Conservation (phyloP, 2,888 invertebrate genomes). For the Dione juno region DNA sequence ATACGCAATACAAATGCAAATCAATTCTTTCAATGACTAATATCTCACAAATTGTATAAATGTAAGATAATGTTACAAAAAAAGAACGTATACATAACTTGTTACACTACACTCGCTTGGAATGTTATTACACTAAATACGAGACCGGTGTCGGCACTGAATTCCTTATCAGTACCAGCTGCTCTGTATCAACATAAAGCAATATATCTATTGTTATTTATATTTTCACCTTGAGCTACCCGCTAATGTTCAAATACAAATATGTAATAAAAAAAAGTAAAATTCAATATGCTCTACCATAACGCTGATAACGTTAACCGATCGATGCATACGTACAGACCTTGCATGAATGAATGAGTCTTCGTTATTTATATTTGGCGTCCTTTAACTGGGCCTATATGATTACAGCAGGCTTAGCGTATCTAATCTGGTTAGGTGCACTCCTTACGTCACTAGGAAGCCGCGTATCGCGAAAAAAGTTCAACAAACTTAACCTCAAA, state of each 20-base stretch:
- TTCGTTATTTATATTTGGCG: constrained; percentile 55
- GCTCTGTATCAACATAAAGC: constrained; percentile 32
- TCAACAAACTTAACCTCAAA: constrained; percentile 72
- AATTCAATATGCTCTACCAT: not conserved
- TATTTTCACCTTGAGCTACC: constrained; percentile 39
- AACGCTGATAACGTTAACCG: constrained; percentile 56
- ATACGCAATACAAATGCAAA: constrained; percentile 8
- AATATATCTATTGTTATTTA: constrained; percentile 40
- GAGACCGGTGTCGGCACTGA: constrained; percentile 19
- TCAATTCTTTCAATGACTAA: not conserved
- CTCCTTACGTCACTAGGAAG: constrained; percentile 69
- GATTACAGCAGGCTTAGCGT: constrained; percentile 62
- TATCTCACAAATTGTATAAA: not conserved
- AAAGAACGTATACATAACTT: not conserved
- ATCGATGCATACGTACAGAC: constrained; percentile 51
- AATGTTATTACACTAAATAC: constrained; percentile 15
- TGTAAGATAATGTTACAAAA: not conserved
- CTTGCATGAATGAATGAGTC: constrained; percentile 61
- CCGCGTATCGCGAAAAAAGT: constrained; percentile 72
- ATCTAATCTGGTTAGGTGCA: constrained; percentile 78
- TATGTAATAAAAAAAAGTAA: constrained; percentile 11
- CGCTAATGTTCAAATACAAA: constrained; percentile 28
- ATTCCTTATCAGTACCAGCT: constrained; percentile 33
- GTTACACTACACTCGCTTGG: not conserved
- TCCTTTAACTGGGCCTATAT: constrained; percentile 59